Conservation (phyloP, 37 sponge, comb jelly and placozoan genomes). For the Crambe crambe region DNA sequence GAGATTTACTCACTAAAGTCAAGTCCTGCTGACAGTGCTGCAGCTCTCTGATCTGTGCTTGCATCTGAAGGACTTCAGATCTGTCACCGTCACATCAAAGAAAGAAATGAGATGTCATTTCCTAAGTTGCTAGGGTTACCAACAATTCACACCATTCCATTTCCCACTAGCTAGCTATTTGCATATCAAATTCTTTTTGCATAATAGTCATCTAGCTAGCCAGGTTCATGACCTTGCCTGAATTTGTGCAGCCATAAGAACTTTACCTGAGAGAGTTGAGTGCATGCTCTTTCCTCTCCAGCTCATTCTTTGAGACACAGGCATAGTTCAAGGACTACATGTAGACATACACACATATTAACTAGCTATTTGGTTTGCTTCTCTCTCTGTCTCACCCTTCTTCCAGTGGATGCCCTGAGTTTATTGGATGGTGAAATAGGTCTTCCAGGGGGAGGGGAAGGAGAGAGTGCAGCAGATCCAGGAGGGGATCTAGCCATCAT, state of each 20-base stretch:
- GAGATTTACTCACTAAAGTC: slow-evolving; percentile 24
- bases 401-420: no score
- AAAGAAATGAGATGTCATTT: neutral
- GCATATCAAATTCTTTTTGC: neutral
- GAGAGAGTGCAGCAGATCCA: neutral
- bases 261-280: slow-evolving; percentile 12
- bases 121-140: no score
- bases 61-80: slow-evolving; percentile 37
- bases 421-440: slow-evolving; percentile 2
- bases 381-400: neutral
- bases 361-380: neutral
- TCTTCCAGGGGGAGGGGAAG: slow-evolving; percentile 22
- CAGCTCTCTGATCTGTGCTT: slow-evolving; percentile 42
- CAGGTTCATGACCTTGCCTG: no score
- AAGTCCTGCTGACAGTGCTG: slow-evolving; percentile 17
- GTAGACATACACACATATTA: neutral
- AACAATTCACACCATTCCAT: no score
- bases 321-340: slow-evolving; percentile 39
- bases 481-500: neutral
- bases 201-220: neutral
- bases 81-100: no score
- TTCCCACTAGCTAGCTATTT: no score
- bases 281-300: slow-evolving; percentile 49
- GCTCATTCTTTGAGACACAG: slow-evolving; percentile 38
- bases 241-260: no score